A percentile compares a stretch with the other conserved stretches of the same genome.
Conservation (phyloP, 2,113 vertebrate species). For the Trochalopteron elliotii region DNA sequence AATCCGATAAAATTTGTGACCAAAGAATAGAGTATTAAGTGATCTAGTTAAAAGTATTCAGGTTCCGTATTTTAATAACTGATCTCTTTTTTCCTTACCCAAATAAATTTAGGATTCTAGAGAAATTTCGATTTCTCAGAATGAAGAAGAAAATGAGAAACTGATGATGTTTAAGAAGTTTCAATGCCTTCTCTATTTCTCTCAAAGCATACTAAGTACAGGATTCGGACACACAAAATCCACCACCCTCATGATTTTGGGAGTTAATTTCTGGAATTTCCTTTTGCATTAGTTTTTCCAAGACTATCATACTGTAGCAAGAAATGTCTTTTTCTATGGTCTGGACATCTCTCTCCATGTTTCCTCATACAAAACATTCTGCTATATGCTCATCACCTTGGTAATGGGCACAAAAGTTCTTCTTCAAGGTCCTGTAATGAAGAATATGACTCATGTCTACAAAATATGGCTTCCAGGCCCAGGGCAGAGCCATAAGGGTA, state of each 20-base stretch:
- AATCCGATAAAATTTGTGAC: background rate
- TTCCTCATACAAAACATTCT: background rate
- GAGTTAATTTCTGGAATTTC: background rate
- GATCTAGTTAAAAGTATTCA: background rate
- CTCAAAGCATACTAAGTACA: background rate
- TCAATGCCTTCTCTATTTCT: background rate
- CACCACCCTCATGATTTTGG: background rate
- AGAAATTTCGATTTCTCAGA: background rate
- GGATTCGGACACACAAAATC: background rate
- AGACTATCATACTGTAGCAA: background rate
- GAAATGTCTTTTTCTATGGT: background rate
- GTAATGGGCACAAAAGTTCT: background rate
- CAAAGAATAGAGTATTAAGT: background rate
- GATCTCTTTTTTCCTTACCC: background rate
- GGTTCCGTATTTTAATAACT: background rate
- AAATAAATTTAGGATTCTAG: background rate
- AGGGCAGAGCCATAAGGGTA: background rate
- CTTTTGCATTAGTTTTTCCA: background rate
- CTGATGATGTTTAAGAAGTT: background rate
- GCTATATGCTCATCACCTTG: accelerated
- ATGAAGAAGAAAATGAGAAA: background rate
- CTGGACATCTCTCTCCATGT: background rate
- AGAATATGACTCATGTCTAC: background rate
- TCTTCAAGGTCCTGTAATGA: background rate
- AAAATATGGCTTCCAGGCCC: accelerated